phyloP scores from a whole-genome alignment of 1,140 invertebrate species.

The Orius laevigatus region DNA sequence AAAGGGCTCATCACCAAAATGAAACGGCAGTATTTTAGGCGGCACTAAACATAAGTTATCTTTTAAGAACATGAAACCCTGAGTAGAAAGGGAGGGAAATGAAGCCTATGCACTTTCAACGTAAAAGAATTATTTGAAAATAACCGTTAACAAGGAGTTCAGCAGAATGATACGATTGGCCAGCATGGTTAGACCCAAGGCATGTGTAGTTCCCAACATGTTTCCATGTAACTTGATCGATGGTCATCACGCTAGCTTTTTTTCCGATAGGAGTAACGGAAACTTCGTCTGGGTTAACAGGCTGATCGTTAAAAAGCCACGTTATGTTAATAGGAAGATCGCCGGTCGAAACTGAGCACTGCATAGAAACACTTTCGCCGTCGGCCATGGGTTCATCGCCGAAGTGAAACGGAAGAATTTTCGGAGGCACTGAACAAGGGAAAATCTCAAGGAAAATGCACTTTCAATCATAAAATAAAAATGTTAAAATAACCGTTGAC shows the following conservation, averaged over 20 bases:
- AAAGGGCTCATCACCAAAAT: conserved; percentile 39
- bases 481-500: conserved; percentile 22
- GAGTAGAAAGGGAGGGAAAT: conserved; percentile 34
- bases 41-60: conserved; percentile 32
- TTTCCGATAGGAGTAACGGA: conserved; percentile 32
- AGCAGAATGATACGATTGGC: conserved; percentile 11
- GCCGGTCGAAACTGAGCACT: conserved; percentile 59
- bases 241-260: conserved; percentile 23
- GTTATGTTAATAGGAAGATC: conserved; percentile 56
- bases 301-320: conserved; percentile 48
- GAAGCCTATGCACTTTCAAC: conserved; percentile 2
- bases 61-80: conserved; percentile 30
- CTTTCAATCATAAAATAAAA: too few species aligned
- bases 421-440: conserved; percentile 43
- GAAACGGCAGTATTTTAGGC: conserved; percentile 49
- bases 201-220: conserved; percentile 64
- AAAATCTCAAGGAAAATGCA: too few species aligned
- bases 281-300: conserved; percentile 31
- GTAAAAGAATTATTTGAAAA: background rate
- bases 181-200: conserved; percentile 39
- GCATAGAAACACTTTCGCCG: conserved; percentile 57
- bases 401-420: conserved; percentile 49
- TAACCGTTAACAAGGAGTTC: conserved; percentile 10
- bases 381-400: conserved; percentile 53
- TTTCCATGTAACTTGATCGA: conserved; percentile 30